A percentile compares a stretch with the other conserved stretches of the same genome.
Conservation (phyloP, 2,888 invertebrate species). For the Elmis aenea region DNA sequence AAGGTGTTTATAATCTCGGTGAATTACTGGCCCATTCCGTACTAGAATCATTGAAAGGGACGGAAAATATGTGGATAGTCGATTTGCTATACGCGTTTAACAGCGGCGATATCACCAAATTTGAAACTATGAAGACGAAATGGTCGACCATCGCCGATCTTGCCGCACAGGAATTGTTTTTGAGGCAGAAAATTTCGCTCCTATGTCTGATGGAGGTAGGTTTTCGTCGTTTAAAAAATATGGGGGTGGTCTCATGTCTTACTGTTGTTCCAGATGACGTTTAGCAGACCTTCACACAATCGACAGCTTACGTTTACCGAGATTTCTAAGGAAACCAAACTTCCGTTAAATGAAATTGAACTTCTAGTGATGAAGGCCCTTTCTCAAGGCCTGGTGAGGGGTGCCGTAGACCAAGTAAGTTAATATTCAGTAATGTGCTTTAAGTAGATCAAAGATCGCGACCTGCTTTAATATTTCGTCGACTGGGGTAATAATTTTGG, state of each 20-base stretch:
- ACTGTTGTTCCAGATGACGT: slow-evolving; percentile 77
- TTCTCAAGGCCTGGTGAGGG: slow-evolving; percentile 88
- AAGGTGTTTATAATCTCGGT: slow-evolving; percentile 94
- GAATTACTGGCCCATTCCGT: slow-evolving; percentile 95
- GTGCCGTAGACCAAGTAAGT: slow-evolving; percentile 88
- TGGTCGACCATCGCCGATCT: slow-evolving; percentile 83
- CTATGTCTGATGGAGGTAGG: slow-evolving; percentile 90
- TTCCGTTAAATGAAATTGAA: slow-evolving; percentile 85
- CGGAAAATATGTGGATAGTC: slow-evolving; percentile 81
- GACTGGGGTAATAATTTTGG: no score
- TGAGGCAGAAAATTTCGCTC: slow-evolving; percentile 90
- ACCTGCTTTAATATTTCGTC: no score
- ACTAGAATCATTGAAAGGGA: slow-evolving; percentile 74
- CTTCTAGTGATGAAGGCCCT: slow-evolving; percentile 96
- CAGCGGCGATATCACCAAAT: slow-evolving; percentile 72
- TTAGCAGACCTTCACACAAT: slow-evolving; percentile 85
- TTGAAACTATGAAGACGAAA: slow-evolving; percentile 64
- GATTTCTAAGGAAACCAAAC: slow-evolving; percentile 79
- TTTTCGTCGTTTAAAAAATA: no score
- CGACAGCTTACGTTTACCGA: slow-evolving; percentile 84
- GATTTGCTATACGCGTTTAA: slow-evolving; percentile 85
- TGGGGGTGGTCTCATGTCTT: slow-evolving; percentile 1
- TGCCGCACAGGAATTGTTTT: slow-evolving; percentile 69
- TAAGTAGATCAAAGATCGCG: no score
- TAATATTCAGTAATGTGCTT: neutral